Percentiles rank a stretch among this genome's conserved stretches.
Conservation (phyloP, 2,797 vertebrate species). For the Gambelia wislizenii region DNA sequence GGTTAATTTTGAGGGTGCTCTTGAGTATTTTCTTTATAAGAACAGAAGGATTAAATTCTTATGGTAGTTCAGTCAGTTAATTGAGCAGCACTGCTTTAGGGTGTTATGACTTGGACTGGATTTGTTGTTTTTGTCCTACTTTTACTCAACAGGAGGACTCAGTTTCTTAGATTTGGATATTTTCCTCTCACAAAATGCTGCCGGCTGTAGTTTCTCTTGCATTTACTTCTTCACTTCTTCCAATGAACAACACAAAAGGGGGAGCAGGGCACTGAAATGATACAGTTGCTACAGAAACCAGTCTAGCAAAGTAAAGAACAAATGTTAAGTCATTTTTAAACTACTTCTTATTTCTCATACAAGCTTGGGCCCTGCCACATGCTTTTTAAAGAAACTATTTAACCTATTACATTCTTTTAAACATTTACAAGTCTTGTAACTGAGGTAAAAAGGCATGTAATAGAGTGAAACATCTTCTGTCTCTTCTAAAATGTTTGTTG, state of each 20-base stretch:
- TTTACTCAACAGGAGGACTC: not conserved
- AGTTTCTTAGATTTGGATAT: not conserved
- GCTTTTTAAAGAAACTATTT: not conserved
- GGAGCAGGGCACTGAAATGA: not conserved
- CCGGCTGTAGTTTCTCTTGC: not conserved
- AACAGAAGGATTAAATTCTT: no score
- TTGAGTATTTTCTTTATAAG: no score
- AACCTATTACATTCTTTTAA: not conserved
- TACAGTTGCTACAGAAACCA: slow-evolving; percentile 7
- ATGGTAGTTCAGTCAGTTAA: not conserved
- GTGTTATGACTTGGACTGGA: not conserved
- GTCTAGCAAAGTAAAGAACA: not conserved
- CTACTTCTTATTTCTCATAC: not conserved
- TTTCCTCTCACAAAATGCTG: not conserved
- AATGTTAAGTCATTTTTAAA: not conserved
- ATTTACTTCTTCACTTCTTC: not conserved
- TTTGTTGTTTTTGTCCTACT: not conserved
- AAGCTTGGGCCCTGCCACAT: not conserved
- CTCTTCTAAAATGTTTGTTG: no score
- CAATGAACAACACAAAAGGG: not conserved
- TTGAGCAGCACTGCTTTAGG: not conserved
- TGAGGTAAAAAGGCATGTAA: no score
- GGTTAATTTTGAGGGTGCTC: not conserved
- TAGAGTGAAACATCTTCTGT: no score
- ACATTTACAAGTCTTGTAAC: not conserved